These are phyloP conservation scores for Rhinoderma darwinii DNA, from an alignment of 2,113 vertebrate species.

Conservation along the genomic window DNA sequence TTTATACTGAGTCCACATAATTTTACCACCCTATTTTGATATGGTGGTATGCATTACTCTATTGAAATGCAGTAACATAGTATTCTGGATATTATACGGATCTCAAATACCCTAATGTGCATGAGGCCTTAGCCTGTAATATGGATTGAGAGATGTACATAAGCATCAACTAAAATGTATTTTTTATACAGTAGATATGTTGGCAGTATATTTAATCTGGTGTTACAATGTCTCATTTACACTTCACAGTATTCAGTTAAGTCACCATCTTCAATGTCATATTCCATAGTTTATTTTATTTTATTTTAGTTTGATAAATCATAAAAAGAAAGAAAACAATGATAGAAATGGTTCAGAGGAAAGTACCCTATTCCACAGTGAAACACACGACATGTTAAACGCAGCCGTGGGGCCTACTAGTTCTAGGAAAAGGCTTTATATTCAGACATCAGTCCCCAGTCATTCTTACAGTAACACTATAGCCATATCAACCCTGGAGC, in stretches of 20 bases:
- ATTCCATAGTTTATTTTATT: background rate
- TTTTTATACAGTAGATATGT: background rate
- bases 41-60: too few relatives aligned
- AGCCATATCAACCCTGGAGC: conserved; percentile 34
- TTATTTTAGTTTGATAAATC: background rate
- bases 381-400: background rate
- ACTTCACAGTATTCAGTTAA: background rate
- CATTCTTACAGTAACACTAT: conserved; percentile 27
- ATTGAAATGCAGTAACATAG: too few relatives aligned
- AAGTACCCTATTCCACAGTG: background rate
- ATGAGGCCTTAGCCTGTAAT: background rate
- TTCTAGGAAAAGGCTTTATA: background rate
- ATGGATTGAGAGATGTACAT: background rate
- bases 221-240: background rate
- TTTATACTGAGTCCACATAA: too few relatives aligned
- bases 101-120: too few relatives aligned
- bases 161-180: background rate
- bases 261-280: background rate
- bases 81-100: too few relatives aligned
- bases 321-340: background rate
- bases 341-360: background rate
- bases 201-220: background rate
- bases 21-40: too few relatives aligned
- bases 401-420: background rate
- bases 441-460: background rate